These are phyloP conservation scores for Molossus alvarezi DNA, from an alignment of 2,797 vertebrate genomes.

Conservation along the genomic window DNA sequence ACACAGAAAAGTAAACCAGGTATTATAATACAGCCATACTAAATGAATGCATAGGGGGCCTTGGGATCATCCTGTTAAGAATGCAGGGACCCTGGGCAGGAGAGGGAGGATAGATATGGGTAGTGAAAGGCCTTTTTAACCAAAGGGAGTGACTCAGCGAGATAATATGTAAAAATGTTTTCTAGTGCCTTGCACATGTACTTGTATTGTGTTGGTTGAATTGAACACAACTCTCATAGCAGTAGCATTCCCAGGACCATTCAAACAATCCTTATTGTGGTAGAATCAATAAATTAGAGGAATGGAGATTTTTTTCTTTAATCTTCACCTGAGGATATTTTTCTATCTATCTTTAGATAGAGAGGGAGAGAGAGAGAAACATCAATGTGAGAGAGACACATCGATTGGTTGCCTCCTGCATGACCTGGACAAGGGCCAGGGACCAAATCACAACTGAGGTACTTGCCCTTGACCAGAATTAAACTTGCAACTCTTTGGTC, in stretches of 20 bases:
- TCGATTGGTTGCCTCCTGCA: too few species aligned
- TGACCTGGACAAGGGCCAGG: too few species aligned
- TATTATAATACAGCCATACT: neutral
- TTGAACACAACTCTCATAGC: neutral
- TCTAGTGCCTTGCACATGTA: neutral
- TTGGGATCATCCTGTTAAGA: neutral
- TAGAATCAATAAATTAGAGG: neutral
- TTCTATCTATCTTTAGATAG: too few species aligned
- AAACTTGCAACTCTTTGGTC: too few species aligned
- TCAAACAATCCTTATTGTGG: conserved; percentile 19
- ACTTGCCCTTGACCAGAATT: too few species aligned
- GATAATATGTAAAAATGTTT: neutral
- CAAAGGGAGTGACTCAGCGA: neutral
- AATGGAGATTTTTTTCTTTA: neutral
- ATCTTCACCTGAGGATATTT: too few species aligned
- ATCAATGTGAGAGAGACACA: too few species aligned
- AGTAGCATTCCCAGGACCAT: neutral
- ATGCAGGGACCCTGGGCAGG: neutral
- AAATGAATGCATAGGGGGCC: neutral
- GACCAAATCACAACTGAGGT: too few species aligned
- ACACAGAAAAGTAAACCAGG: neutral
- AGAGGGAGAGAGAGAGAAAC: too few species aligned
- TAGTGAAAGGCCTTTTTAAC: conserved; percentile 20
- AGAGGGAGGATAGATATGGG: neutral
- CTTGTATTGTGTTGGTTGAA: conserved; percentile 26